A percentile compares a stretch with the other conserved stretches of the same genome.
phyloP scores from a whole-genome alignment of 2,888 invertebrate genomes.

The Xanthorhoe designata region DNA sequence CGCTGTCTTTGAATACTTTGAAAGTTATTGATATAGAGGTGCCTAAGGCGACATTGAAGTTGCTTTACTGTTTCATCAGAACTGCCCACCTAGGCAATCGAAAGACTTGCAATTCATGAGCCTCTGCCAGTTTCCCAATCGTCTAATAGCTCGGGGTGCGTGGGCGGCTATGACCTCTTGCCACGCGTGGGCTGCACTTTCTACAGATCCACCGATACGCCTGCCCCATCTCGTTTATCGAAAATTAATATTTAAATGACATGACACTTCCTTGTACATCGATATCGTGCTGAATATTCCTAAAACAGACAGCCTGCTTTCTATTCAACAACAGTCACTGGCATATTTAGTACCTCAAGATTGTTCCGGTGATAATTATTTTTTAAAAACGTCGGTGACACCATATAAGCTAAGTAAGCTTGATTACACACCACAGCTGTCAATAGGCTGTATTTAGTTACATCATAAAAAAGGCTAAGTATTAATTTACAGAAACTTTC shows the following conservation, averaged over 20 bases:
- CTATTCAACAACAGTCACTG: background rate
- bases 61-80: slow-evolving; percentile 16
- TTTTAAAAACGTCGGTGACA: slow-evolving; percentile 33
- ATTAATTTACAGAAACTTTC: slow-evolving; percentile 57
- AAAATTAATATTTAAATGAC: slow-evolving; percentile 44
- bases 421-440: slow-evolving; percentile 64
- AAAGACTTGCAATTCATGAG: slow-evolving; percentile 25
- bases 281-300: slow-evolving; percentile 6
- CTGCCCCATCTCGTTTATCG: slow-evolving; percentile 54
- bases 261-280: slow-evolving; percentile 40
- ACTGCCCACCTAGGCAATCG: slow-evolving; percentile 17
- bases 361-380: slow-evolving; percentile 8
- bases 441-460: slow-evolving; percentile 63
- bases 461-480: slow-evolving; percentile 57
- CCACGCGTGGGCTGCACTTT: slow-evolving; percentile 76
- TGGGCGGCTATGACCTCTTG: slow-evolving; percentile 77
- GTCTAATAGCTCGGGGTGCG: slow-evolving; percentile 59
- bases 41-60: slow-evolving; percentile 1
- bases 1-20: background rate
- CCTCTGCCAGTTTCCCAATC: slow-evolving; percentile 58
- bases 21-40: background rate
- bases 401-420: slow-evolving; percentile 46
- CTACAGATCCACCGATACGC: slow-evolving; percentile 62
- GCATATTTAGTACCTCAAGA: background rate
- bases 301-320: slow-evolving; percentile 9